phyloP scores from a whole-genome alignment of 1,140 invertebrate species.

The Caenorhabditis briggsae region DNA sequence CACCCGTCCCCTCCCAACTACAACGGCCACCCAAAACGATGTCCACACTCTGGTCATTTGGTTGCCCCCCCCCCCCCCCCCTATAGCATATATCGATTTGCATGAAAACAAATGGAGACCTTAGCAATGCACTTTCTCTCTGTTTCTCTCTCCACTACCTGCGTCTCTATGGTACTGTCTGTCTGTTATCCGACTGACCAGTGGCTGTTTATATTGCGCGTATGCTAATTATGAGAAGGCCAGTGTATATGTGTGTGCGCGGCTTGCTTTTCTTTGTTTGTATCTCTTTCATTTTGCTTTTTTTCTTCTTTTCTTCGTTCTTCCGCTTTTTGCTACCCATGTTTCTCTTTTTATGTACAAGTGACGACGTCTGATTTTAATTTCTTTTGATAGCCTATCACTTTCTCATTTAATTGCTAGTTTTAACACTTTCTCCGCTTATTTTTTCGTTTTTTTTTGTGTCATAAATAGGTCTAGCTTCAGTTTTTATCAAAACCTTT shows the following conservation, averaged over 20 bases:
- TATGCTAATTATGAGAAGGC: slow-evolving; percentile 52
- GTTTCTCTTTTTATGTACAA: slow-evolving; percentile 29
- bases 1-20: slow-evolving; percentile 36
- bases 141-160: background rate
- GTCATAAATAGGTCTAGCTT: background rate
- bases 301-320: background rate
- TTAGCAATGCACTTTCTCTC: background rate
- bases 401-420: slow-evolving; percentile 21
- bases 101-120: slow-evolving; percentile 40
- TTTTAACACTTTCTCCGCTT: background rate
- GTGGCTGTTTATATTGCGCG: slow-evolving; percentile 44
- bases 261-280: slow-evolving; percentile 53
- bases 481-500: too few relatives aligned
- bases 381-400: slow-evolving; percentile 33
- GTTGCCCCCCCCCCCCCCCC: background rate
- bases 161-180: slow-evolving; percentile 28
- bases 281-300: slow-evolving; percentile 53
- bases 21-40: slow-evolving; percentile 49
- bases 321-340: slow-evolving; percentile 31
- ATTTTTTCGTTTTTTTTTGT: background rate
- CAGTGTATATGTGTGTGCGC: background rate
- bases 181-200: background rate
- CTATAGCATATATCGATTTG: slow-evolving; percentile 37
- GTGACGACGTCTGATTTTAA: slow-evolving; percentile 50
- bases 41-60: slow-evolving; percentile 45